Evolutionary conservation across 2,888 invertebrate genomes (phyloP).

Genomic region (Cerastis rubricosa): DNA sequence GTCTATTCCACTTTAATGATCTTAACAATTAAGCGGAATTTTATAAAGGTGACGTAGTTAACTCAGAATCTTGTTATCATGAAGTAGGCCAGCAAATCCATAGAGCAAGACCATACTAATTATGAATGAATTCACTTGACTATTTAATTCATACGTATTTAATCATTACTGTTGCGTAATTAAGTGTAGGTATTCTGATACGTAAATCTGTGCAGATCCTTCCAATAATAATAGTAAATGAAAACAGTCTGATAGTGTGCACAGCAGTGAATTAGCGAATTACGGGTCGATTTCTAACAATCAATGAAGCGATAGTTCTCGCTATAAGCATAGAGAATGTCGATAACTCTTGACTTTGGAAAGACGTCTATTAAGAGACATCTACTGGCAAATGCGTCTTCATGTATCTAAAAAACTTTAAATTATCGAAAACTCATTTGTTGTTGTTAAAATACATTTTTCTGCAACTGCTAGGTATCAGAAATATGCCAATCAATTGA

Average conservation of each 20-base stretch:
- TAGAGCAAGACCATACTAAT: not conserved
- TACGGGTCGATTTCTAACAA: constrained; percentile 46
- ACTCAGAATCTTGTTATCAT: constrained; percentile 6
- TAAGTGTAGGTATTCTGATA: constrained; percentile 33
- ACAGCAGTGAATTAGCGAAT: constrained; percentile 51
- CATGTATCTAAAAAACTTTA: constrained; percentile 16
- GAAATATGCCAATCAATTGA: not conserved
- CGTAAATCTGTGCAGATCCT: constrained; percentile 38
- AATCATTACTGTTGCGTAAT: constrained; percentile 38
- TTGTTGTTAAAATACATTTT: not conserved
- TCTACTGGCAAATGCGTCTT: constrained; percentile 32
- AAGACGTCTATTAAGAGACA: constrained; percentile 34
- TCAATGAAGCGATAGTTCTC: constrained; percentile 44
- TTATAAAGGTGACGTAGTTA: constrained; percentile 2
- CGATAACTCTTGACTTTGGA: constrained; percentile 49
- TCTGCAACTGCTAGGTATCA: not conserved
- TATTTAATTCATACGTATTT: constrained; percentile 22
- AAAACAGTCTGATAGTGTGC: constrained; percentile 55
- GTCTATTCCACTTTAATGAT: constrained; percentile 21
- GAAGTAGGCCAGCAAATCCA: not conserved
- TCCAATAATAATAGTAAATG: constrained; percentile 53
- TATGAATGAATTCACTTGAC: constrained; percentile 46
- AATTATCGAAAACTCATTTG: constrained; percentile 8
- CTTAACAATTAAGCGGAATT: constrained; percentile 1
- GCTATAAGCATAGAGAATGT: constrained; percentile 33